Evolutionary conservation across 2,797 vertebrate species (phyloP), one percentile per base, ranked within the genome.

Genomic region (Carcharodon carcharias): DNA sequence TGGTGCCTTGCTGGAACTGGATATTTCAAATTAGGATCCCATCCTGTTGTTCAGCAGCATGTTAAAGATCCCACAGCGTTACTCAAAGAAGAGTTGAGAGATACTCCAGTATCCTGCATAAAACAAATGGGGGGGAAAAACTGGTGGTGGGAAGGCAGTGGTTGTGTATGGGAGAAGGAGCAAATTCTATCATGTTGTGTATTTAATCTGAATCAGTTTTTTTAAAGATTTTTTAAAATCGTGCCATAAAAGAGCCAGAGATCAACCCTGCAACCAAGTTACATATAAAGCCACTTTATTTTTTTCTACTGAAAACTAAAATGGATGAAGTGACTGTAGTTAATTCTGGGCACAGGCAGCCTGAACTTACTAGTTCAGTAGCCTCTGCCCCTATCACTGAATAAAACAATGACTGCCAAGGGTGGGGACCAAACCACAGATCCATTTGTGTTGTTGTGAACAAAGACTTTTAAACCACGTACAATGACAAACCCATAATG

Each of bases 361-460:
- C 11, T 40, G 61, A 21, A n/a, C 61, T 23, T 26, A 67, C 8
- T 65, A 50, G 61, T n/a, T 85, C 61, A 65, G 6, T 54, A 45
- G 61, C 61, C 61, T 93, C 91, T 40, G 26, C 54, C 31, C 31
- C 18, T 87, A 18, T 61, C 88, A 91, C 56, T 3, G 61, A 93
- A 14, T 21, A 21, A 40, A 93, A 65, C n/a, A 61, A 11, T 65
- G 61, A 45, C 8, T 93, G 61, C 91, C n/a, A 56, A 56, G 69
- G 94, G 94, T 35, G 94, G 73, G 50, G 94, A 16, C 67, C 67
- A 95, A 95, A 95, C 94, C 94, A 95, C 94, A 95, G 4, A 35
- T 94, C 69, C 50, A 95, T 95, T 73, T 95, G 94, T n/a, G 50
- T 56, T 11, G 7, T 16, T 73, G 11, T 54, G 94, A 95, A 95